Percentiles rank a stretch among this genome's conserved stretches.
phyloP scores from a whole-genome alignment of 37 sponge, comb jelly and placozoan genomes.

The Cliona cf. orientalis region DNA sequence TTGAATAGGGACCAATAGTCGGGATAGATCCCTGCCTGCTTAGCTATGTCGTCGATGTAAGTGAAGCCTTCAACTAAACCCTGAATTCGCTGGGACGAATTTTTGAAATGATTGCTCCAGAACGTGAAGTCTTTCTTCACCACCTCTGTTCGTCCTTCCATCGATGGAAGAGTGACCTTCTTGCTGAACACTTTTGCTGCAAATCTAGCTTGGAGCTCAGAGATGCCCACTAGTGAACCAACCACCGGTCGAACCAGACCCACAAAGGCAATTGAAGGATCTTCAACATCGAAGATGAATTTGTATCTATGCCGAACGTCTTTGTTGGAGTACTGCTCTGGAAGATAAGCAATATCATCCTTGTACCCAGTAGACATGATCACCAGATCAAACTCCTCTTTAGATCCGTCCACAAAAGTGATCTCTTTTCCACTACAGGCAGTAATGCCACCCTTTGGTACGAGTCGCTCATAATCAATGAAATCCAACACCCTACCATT shows the following conservation, averaged over 20 bases:
- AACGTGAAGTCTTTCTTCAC: conserved; percentile 44
- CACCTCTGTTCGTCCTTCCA: conserved; percentile 43
- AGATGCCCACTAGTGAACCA: conserved; percentile 76
- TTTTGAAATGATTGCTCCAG: conserved; percentile 69
- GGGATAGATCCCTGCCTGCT: conserved; percentile 81
- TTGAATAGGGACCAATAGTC: conserved; percentile 75
- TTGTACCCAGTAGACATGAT: conserved; percentile 81
- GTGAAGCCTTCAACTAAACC: conserved; percentile 78
- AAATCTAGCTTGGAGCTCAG: conserved; percentile 91
- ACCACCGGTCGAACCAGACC: conserved; percentile 85
- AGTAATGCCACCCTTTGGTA: conserved; percentile 73
- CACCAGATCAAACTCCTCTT: conserved; percentile 73
- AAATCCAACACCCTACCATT: conserved; percentile 74
- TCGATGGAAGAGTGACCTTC: conserved; percentile 42
- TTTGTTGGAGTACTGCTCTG: conserved; percentile 48
- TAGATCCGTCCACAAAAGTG: conserved; percentile 66
- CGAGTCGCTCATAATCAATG: conserved; percentile 74
- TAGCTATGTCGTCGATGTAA: conserved; percentile 81
- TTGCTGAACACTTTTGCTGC: conserved; percentile 74
- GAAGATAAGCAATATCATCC: conserved; percentile 57
- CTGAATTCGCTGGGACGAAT: conserved; percentile 50
- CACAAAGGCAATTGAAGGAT: conserved; percentile 82
- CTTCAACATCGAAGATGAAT: conserved; percentile 78
- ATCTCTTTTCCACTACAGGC: conserved; percentile 58
- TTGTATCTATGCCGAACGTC: conserved; percentile 75